Evolutionary conservation across 2,797 vertebrate species (phyloP).

Genomic region (Lithobates pipiens): DNA sequence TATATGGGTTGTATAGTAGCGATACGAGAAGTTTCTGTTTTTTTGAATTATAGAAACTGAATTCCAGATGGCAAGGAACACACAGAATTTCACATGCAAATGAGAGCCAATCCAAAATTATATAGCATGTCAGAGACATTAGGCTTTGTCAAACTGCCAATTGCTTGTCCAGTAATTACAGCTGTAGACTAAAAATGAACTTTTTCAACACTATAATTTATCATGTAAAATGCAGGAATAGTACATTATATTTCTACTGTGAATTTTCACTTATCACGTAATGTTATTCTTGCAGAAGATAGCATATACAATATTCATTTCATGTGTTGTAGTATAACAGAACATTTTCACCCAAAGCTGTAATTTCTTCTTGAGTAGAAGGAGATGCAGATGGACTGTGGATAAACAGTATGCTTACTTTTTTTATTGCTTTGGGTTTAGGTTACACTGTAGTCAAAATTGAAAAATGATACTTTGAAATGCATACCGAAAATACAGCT

Average conservation of each 20-base stretch:
- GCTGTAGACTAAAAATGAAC: slow-evolving; percentile 47
- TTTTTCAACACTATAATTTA: slow-evolving; percentile 43
- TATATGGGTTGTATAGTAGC: neutral
- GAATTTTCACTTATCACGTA: neutral
- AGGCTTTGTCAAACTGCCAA: slow-evolving; percentile 57
- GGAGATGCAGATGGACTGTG: too few species aligned
- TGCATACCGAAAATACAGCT: too few species aligned
- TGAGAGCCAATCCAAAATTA: slow-evolving; percentile 58
- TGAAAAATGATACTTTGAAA: too few species aligned
- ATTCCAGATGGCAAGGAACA: slow-evolving; percentile 52
- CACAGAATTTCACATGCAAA: slow-evolving; percentile 50
- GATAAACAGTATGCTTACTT: too few species aligned
- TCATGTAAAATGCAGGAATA: slow-evolving; percentile 10
- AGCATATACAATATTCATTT: slow-evolving; percentile 1
- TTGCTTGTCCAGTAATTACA: slow-evolving; percentile 56
- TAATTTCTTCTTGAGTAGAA: too few species aligned
- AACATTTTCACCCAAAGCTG: too few species aligned
- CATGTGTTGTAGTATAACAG: neutral
- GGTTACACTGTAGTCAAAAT: too few species aligned
- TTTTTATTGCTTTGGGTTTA: too few species aligned
- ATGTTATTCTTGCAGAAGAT: neutral
- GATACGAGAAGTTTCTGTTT: slow-evolving; percentile 21
- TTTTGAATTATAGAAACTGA: neutral
- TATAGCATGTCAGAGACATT: slow-evolving; percentile 53
- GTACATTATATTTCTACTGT: slow-evolving; percentile 7